Evolutionary conservation across 1,140 invertebrate genomes (phyloP).

Genomic region (Myzus persicae): DNA sequence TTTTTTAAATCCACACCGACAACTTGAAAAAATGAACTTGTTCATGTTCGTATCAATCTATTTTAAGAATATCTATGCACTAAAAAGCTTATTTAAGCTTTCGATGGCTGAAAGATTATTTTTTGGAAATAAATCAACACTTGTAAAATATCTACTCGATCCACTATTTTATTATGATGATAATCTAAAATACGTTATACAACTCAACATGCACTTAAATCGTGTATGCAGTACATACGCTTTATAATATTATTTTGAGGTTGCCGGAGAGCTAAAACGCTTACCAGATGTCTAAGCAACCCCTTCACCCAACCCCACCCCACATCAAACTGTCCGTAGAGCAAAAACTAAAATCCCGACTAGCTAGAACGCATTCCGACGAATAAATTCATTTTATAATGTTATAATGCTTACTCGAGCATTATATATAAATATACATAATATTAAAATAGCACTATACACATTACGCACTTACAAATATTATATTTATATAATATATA

Average conservation of each 20-base stretch:
- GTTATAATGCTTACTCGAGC: background rate
- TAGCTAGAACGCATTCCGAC: background rate
- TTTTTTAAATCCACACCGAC: background rate
- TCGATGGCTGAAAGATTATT: background rate
- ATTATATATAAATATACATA: background rate
- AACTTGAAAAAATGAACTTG: background rate
- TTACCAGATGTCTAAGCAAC: background rate
- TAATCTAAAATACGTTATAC: background rate
- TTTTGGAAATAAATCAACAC: background rate
- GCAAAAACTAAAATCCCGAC: background rate
- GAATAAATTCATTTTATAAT: slow-evolving; percentile 4
- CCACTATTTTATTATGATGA: background rate
- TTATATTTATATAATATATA: background rate
- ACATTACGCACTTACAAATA: background rate
- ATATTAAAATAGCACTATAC: slow-evolving; percentile 12
- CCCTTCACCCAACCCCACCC: background rate
- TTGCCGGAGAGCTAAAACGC: background rate
- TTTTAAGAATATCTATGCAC: too few species aligned
- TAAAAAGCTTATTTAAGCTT: background rate
- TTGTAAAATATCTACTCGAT: background rate
- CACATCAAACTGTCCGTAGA: background rate
- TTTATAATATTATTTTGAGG: background rate
- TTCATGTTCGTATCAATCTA: background rate
- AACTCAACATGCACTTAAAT: background rate
- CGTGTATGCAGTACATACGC: background rate